Base-by-base conservation (phyloP, 2,797 vertebrate species). In the Thalassophryne amazonica region DNA sequence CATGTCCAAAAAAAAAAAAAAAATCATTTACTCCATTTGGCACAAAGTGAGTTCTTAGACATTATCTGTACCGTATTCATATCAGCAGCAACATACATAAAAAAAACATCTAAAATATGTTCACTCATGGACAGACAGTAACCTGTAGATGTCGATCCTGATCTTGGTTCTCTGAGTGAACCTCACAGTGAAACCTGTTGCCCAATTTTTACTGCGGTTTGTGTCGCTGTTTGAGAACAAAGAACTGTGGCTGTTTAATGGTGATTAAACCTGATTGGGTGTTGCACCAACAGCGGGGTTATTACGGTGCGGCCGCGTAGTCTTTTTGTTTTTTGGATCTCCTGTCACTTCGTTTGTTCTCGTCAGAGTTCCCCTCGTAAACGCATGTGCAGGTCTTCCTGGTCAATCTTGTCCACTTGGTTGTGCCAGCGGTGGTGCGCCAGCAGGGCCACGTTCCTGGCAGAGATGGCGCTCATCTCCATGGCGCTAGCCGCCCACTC, bases 401-500 rank as follows among this genome's bases (percentile, higher is more conserved):
- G 96, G 76, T 98, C 91, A 0, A 97, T 63, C 83, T 69, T 92
- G 14, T 43, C 14, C 0, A 3, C 3, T 56, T 89, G 80, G 2
- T 60, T 48, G 0, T 94, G 85, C 96, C 96, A 98, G 40, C 73
- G 94, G 69, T 97, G 93, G 51, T 93, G 91, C 1, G 94, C 93
- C 1, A 99, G 89, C 35, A 98, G 88, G 0, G 91, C 96, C 0
- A 87, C 51, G 1, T 99, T 99, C 40, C 93, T 89, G 42, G 92
- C 95, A 0, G 95, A 85, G 7, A 97, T 87, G 36, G 92, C 90
- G 0, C 93, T 94, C 92, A 97, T 94, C 78, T 99, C 97, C 93
- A 98, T 92, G 65, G 93, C 91, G 0, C 96, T 96, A 0, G 95
- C 95, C 0, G 87, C 92, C 67, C 88, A 91, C 84, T 98, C 97